Conservation (phyloP, 2,113 vertebrate species). For the Cololabis saira region DNA sequence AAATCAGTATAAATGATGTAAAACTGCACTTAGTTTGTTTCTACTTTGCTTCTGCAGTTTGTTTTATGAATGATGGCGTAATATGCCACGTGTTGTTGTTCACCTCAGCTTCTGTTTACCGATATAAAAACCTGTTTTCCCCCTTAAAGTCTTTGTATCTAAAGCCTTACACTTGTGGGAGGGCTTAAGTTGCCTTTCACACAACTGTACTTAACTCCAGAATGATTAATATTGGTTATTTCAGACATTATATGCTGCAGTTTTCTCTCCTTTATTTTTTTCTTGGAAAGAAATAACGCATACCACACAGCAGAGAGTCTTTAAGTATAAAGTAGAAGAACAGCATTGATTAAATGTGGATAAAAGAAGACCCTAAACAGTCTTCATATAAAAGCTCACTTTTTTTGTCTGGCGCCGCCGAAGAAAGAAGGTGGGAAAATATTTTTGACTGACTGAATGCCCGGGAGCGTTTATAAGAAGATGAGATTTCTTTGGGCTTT, state of each 20-base stretch:
- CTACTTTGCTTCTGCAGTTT: no score
- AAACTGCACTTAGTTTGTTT: no score
- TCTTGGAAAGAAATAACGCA: slow-evolving; percentile 19
- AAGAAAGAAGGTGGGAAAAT: slow-evolving; percentile 53
- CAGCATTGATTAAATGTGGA: slow-evolving; percentile 69
- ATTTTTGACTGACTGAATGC: slow-evolving; percentile 75
- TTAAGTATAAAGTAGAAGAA: slow-evolving; percentile 42
- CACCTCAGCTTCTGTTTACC: no score
- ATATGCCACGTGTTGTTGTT: no score
- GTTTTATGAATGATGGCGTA: no score
- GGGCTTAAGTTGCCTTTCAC: background rate
- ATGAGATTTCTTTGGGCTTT: slow-evolving; percentile 82
- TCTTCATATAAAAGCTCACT: slow-evolving; percentile 63
- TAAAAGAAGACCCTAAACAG: slow-evolving; percentile 68
- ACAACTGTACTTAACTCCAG: slow-evolving; percentile 1
- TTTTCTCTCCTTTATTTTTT: background rate
- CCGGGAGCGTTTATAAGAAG: slow-evolving; percentile 78
- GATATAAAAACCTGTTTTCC: background rate
- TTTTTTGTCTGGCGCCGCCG: slow-evolving; percentile 44
- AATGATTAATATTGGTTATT: background rate
- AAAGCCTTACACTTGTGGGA: background rate
- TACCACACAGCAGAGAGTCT: slow-evolving; percentile 27
- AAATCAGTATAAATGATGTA: no score
- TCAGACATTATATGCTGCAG: slow-evolving; percentile 6
- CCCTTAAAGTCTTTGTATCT: background rate